A percentile compares a stretch with the other conserved stretches of the same genome.
Evolutionary conservation across 2,797 vertebrate species (phyloP).

Genomic region (Acanthopagrus latus): DNA sequence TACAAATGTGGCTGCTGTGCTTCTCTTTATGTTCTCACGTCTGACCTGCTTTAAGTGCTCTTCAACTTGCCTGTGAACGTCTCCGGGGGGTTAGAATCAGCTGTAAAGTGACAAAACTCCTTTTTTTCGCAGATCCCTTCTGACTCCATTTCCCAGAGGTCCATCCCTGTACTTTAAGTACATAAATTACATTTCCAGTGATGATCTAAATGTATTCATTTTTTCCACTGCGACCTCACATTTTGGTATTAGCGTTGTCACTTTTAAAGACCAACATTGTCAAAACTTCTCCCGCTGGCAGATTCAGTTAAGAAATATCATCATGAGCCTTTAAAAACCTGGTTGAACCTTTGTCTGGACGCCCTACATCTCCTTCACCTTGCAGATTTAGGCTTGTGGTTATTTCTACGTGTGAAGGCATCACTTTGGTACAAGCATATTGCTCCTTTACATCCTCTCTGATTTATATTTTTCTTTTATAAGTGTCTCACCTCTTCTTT

Average conservation of each 20-base stretch:
- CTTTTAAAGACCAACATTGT: not conserved
- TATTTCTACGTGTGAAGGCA: slow-evolving; percentile 20
- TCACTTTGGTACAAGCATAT: slow-evolving; percentile 65
- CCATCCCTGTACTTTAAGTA: not conserved
- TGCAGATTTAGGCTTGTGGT: not conserved
- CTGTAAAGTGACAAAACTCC: not conserved
- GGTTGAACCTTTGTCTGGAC: not conserved
- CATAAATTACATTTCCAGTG: not conserved
- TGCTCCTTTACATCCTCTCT: slow-evolving; percentile 45
- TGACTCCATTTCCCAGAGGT: slow-evolving; percentile 18
- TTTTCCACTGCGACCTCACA: not conserved
- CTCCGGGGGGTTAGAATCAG: not conserved
- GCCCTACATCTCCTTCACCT: not conserved
- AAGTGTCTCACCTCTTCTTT: not conserved
- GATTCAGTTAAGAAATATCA: not conserved
- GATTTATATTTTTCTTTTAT: not conserved
- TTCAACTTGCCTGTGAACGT: not conserved
- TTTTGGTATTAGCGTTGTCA: slow-evolving; percentile 23
- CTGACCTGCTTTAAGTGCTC: slow-evolving; percentile 1
- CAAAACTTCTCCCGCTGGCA: not conserved
- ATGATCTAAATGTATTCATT: not conserved
- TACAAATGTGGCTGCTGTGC: not conserved
- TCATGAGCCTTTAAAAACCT: slow-evolving; percentile 5
- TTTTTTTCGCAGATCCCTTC: not conserved
- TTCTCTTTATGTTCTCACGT: not conserved